Evolutionary conservation across 1,140 invertebrate species (phyloP).

Genomic region (Lordiphosa mommai): DNA sequence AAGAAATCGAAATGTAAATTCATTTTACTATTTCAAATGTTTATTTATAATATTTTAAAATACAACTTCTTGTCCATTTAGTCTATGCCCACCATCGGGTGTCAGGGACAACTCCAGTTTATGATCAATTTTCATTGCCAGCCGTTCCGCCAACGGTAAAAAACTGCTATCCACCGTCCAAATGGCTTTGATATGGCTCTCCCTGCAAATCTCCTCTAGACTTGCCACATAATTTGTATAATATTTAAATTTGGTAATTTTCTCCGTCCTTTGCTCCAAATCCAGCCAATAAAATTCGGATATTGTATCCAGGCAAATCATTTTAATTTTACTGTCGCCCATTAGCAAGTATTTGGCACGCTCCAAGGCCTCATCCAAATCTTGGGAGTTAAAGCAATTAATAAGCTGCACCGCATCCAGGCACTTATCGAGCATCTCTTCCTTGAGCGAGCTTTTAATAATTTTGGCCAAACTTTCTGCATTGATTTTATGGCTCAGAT

Average conservation of each 20-base stretch:
- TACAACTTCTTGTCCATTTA: not conserved
- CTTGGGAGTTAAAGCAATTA: conserved; percentile 6
- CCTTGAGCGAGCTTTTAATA: not conserved
- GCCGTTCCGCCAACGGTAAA: not conserved
- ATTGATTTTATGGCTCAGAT: conserved; percentile 19
- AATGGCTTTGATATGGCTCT: not conserved
- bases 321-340: not conserved
- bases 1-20: no score
- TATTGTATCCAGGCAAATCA: conserved; percentile 13
- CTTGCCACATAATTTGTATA: not conserved
- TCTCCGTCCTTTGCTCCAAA: not conserved
- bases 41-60: no score
- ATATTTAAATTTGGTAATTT: conserved; percentile 4
- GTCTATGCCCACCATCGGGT: not conserved
- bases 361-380: not conserved
- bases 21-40: no score
- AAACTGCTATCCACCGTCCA: conserved; percentile 12
- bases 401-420: not conserved
- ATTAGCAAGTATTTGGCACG: not conserved
- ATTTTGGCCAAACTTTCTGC: conserved; percentile 2
- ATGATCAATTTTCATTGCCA: not conserved
- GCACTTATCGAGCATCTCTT: not conserved
- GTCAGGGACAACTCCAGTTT: not conserved
- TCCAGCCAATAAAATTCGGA: conserved; percentile 23
- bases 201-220: not conserved